Evolutionary conservation across 2,113 vertebrate genomes (phyloP), one percentile per base, ranked within the genome.

Genomic region (Epinephelus moara): DNA sequence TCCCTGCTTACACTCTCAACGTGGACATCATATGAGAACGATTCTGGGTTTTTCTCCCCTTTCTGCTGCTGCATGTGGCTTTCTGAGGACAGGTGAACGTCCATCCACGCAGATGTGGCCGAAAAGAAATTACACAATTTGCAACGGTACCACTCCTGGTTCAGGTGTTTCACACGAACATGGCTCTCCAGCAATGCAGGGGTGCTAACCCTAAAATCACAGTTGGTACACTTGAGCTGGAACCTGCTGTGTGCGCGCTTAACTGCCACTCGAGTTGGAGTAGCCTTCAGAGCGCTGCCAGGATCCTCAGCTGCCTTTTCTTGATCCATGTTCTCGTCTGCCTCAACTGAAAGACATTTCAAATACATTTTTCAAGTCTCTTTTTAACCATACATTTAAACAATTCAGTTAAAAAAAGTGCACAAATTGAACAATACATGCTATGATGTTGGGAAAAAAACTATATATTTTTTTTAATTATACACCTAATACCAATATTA

Each of bases 101-200:
- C 95, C 98, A 99, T 99, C 77, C 96, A 97, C 82, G 97, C 96
- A 50, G 95, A 94, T 68, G 97, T 98, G 86, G 97, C 90, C 0
- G 97, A 96, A 82, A 97, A 97, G 55, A 98, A 96, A 86, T 97
- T 96, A 42, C 98, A 99, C 0, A 96, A 93, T 91, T 96, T 97
- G 89, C 98, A 99, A 52, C 96, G 96, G 79, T 96, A 97, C 92
- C 97, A 97, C 88, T 96, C 94, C 66, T 96, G 95, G 19, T 95
- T 94, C 1, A 95, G 95, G 70, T 99, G 98, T 52, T 96, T 94
- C 23, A 95, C 94, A 57, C 97, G 96, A 75, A 95, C 93, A 69
- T 99, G 98, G 75, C 95, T 96, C 33, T 97, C 97, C 78, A 99
- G 94, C 76, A 97, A 93, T 0, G 95, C 94, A 0, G 96, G 95